Base-by-base conservation (phyloP, 1,140 invertebrate genomes). In the Cyphomyrmex costatus region DNA sequence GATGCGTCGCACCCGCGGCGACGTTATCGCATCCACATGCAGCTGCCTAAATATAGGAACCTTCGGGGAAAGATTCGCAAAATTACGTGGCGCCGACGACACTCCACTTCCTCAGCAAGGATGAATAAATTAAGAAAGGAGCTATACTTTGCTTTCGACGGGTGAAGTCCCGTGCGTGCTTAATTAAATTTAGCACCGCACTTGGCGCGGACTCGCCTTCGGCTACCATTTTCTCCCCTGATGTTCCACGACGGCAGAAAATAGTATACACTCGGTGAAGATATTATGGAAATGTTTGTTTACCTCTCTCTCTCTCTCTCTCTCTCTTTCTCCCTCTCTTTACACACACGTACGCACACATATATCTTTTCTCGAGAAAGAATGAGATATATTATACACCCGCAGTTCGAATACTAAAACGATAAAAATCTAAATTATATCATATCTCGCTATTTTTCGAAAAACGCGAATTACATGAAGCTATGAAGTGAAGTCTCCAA, bases 151-250 rank as follows among this genome's bases (percentile, higher is more conserved):
- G 58, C 27, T 66, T 66, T 76, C 70, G 88, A 14, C 73, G 24
- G 19, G 21, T 30, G 19, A 21, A n/a, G 68, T 77, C 51, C 21
- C 70, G 49, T 65, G 80, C 86, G 80, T 85, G 60, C 66, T 85
- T 85, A 78, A 88, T 89, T 88, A 79, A 89, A 89, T 89, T 88
- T 85, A 66, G 68, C 73, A 33, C 70, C 33, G 51, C 74, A 56
- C 73, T 79, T 49, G 56, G 70, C 53, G 51, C 49, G 14, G 30
- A 60, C 14, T 77, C 49, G 49, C 86, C n/a, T n/a, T n/a, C 36
- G 46, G 33, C 46, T 53, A 30, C 70, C 49, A 51, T 36, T 51
- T 30, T 56, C 4, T 42, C 33, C 33, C 7, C 4, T 3, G 27
- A 46, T 73, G 6, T 58, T 74, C 68, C 78, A n/a, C 42, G n/a